These are phyloP conservation scores for Pseudomyrmex cubaensis DNA, from an alignment of 1,140 invertebrate genomes.

Conservation along the genomic window DNA sequence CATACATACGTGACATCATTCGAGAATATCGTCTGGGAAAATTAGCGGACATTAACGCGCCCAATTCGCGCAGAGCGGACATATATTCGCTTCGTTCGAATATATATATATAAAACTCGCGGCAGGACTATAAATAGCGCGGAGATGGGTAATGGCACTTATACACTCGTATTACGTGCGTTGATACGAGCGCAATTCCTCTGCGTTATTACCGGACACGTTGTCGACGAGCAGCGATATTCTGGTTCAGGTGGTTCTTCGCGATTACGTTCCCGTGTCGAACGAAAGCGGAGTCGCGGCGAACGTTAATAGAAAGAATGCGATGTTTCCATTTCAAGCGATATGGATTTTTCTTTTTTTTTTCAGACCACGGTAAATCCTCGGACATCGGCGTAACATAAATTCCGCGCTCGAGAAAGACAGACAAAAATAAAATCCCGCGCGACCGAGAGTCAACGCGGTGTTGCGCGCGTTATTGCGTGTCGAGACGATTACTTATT, in stretches of 20 bases:
- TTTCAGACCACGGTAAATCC: no score
- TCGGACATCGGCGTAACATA: no score
- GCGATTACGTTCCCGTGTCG: not conserved
- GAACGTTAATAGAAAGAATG: not conserved
- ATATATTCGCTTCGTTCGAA: not conserved
- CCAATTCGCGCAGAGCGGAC: not conserved
- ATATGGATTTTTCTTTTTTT: not conserved
- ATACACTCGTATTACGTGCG: not conserved
- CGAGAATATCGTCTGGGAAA: conserved; percentile 32
- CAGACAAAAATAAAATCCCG: no score
- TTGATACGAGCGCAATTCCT: not conserved
- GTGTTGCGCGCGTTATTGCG: no score
- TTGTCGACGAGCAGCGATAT: not conserved
- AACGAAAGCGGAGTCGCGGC: not conserved
- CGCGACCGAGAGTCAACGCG: no score
- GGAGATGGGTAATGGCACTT: not conserved
- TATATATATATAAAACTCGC: not conserved
- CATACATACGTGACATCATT: not conserved
- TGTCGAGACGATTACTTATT: no score
- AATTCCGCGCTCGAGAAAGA: no score
- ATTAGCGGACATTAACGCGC: conserved; percentile 32
- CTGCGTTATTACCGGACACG: not conserved
- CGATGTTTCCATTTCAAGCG: not conserved
- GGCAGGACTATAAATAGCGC: not conserved
- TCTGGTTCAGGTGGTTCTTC: not conserved